Conservation (phyloP, 2,113 vertebrate genomes). For the Rana temporaria region DNA sequence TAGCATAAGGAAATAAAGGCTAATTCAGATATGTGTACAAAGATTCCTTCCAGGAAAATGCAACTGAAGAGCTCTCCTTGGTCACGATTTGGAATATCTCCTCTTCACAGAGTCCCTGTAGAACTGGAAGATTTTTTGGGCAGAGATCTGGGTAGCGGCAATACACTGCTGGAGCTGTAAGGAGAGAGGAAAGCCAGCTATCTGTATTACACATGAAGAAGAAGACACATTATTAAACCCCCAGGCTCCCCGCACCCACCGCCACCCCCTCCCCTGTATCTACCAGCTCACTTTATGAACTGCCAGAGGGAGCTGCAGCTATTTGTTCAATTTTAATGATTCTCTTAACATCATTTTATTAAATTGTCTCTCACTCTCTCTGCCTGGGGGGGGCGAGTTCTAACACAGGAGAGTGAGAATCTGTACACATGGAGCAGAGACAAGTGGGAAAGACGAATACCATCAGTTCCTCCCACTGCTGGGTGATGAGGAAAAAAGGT, state of each 20-base stretch:
- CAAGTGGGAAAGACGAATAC: neutral
- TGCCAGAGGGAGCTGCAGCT: conserved; percentile 39
- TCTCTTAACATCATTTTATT: conserved; percentile 54
- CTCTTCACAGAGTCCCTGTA: conserved; percentile 83
- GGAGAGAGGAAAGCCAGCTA: neutral
- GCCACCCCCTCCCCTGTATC: neutral
- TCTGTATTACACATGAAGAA: neutral
- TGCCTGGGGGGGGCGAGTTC: neutral
- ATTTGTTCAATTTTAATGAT: conserved; percentile 56
- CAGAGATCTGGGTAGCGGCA: conserved; percentile 78
- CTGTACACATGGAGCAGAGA: neutral
- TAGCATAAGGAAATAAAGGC: neutral
- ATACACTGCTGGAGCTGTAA: conserved; percentile 88
- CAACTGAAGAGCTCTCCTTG: neutral
- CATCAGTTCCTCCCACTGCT: neutral
- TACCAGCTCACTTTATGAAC: conserved; percentile 31
- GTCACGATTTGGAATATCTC: conserved; percentile 83
- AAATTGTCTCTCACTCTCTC: conserved; percentile 40
- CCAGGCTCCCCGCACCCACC: conserved; percentile 23
- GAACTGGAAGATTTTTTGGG: conserved; percentile 86
- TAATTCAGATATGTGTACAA: neutral
- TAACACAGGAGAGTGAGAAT: neutral
- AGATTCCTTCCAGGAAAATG: neutral
- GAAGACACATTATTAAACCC: conserved; percentile 36
- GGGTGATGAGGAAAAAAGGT: neutral